These are phyloP conservation scores for Drosophila repletoides DNA, from an alignment of 1,140 invertebrate genomes.

Conservation along the genomic window DNA sequence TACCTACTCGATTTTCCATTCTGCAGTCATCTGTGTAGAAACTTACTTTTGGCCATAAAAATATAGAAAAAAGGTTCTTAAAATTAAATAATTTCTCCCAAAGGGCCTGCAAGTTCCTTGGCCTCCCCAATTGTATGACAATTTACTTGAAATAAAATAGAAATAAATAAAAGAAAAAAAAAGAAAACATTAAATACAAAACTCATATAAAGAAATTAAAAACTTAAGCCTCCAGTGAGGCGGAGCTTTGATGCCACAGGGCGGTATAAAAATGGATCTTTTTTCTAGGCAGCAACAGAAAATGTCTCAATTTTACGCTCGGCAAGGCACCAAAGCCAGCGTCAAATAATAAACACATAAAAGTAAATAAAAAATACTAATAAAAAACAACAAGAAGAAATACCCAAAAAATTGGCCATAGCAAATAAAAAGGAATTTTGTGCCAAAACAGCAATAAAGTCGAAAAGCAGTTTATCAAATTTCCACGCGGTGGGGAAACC, in stretches of 20 bases:
- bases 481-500: constrained; percentile 51
- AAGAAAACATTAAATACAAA: neutral
- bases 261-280: no score
- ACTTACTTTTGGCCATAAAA: no score
- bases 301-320: constrained; percentile 68
- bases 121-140: neutral
- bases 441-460: constrained; percentile 76
- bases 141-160: neutral
- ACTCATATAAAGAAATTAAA: constrained; percentile 20
- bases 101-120: no score
- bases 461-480: constrained; percentile 80
- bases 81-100: no score
- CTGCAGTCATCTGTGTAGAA: no score
- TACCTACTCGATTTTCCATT: no score
- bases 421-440: constrained; percentile 62
- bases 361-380: constrained; percentile 59
- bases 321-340: constrained; percentile 46
- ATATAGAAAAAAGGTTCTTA: no score
- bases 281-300: constrained; percentile 9
- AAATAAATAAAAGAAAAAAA: constrained; percentile 3
- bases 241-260: no score
- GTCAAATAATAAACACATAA: constrained; percentile 58
- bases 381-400: constrained; percentile 32
- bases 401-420: constrained; percentile 55
- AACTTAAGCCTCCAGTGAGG: neutral